These are phyloP conservation scores for Sicus ferrugineus DNA, from an alignment of 2,888 invertebrate species.

Conservation along the genomic window DNA sequence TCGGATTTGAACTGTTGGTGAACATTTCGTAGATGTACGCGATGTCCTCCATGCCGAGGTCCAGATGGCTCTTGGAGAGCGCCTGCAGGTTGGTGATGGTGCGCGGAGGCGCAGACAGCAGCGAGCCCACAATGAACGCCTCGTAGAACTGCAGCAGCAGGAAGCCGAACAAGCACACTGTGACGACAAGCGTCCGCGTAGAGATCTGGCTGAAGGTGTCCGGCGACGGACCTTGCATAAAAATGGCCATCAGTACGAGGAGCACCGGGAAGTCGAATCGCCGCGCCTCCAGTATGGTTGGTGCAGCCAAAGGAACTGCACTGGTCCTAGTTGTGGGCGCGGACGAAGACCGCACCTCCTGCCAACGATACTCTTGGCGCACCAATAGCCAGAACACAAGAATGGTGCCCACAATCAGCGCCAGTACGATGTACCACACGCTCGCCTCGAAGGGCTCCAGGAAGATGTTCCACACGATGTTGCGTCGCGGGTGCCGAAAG, in stretches of 20 bases:
- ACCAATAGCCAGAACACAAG: conserved; percentile 50
- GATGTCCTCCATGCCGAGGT: conserved; percentile 59
- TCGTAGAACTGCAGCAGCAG: conserved; percentile 60
- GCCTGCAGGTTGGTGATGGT: conserved; percentile 54
- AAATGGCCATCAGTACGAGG: conserved; percentile 48
- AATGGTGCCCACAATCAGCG: conserved; percentile 45
- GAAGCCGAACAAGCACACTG: conserved; percentile 57
- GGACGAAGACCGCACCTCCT: background rate
- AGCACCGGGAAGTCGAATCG: conserved; percentile 52
- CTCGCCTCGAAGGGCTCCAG: conserved; percentile 53
- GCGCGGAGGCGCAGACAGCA: conserved; percentile 56
- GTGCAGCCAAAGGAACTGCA: background rate
- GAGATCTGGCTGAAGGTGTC: conserved; percentile 55
- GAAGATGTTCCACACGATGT: conserved; percentile 57
- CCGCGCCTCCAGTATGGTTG: conserved; percentile 42
- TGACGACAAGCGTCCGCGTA: conserved; percentile 49
- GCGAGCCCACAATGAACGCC: conserved; percentile 61
- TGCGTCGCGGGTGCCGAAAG: conserved; percentile 58
- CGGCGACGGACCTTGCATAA: conserved; percentile 57
- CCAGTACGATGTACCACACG: conserved; percentile 57
- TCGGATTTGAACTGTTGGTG: conserved; percentile 46
- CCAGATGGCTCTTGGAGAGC: conserved; percentile 54
- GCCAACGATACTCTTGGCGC: conserved; percentile 46
- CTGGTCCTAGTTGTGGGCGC: background rate
- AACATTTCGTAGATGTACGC: conserved; percentile 55